Evolutionary conservation across 2,797 vertebrate species (phyloP).

Genomic region (Poecile montanus): DNA sequence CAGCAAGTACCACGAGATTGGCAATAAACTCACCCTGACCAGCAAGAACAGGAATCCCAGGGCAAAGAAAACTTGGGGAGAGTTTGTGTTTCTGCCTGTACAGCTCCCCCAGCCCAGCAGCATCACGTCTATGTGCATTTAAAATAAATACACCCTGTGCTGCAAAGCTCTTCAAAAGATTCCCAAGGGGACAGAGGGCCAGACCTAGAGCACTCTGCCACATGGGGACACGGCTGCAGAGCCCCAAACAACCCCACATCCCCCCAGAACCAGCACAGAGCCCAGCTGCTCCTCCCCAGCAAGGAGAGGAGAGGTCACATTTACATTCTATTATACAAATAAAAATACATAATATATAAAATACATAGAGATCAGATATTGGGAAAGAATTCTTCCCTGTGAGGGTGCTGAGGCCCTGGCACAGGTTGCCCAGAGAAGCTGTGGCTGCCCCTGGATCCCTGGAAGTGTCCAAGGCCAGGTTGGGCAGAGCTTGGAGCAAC

Average conservation of each 20-base stretch:
- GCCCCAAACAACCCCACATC: rapidly evolving
- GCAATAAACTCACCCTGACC: background rate
- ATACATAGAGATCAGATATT: too few species aligned
- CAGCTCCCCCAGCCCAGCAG: background rate
- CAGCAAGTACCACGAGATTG: rapidly evolving
- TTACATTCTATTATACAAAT: rapidly evolving
- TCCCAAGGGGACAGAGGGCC: background rate
- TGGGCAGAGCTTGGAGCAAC: rapidly evolving
- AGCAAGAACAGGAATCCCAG: background rate
- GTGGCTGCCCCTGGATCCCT: background rate
- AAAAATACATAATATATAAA: background rate
- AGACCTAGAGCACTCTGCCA: rapidly evolving
- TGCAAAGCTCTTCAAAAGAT: background rate
- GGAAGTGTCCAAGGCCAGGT: rapidly evolving
- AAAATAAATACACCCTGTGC: background rate
- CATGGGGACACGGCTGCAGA: rapidly evolving
- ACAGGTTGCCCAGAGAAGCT: background rate
- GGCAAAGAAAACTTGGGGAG: background rate
- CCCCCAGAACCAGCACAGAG: background rate
- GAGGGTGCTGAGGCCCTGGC: background rate
- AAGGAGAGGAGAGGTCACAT: background rate
- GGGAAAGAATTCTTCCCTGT: background rate
- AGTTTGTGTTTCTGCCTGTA: background rate
- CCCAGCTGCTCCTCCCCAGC: background rate
- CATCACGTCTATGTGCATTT: rapidly evolving